Conservation (phyloP, 2,113 vertebrate genomes). For the Eupsittula cactorum region DNA sequence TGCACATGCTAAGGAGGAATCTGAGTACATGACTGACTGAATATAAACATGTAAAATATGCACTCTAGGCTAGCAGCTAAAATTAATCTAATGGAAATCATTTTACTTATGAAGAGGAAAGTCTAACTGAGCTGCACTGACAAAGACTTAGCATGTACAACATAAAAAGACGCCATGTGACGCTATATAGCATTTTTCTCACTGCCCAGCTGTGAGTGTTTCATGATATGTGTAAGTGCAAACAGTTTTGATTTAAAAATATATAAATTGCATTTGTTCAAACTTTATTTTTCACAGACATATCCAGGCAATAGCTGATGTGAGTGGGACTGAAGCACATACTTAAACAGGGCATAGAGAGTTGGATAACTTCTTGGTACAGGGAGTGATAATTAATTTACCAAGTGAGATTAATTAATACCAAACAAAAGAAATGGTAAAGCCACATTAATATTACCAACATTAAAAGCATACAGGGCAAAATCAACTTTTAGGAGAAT, state of each 20-base stretch:
- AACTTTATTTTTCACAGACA: background rate
- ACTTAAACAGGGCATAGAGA: background rate
- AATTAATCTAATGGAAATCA: background rate
- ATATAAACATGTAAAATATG: conserved; percentile 22
- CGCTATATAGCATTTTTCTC: background rate
- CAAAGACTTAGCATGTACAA: background rate
- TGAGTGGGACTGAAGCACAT: background rate
- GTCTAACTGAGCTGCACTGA: background rate
- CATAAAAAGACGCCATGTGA: background rate
- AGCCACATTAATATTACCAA: background rate
- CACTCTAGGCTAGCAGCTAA: background rate
- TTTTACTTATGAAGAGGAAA: background rate
- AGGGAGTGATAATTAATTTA: background rate
- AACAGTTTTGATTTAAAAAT: background rate
- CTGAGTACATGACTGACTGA: background rate
- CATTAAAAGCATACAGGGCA: background rate
- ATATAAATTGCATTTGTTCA: background rate
- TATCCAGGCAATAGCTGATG: background rate
- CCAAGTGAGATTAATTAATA: background rate
- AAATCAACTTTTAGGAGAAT: background rate
- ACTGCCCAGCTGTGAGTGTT: background rate
- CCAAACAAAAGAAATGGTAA: background rate
- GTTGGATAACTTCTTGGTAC: background rate
- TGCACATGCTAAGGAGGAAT: conserved; percentile 12
- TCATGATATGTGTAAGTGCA: background rate